Base-by-base conservation (phyloP, 2,797 vertebrate species). In the Chaunax sp. region DNA sequence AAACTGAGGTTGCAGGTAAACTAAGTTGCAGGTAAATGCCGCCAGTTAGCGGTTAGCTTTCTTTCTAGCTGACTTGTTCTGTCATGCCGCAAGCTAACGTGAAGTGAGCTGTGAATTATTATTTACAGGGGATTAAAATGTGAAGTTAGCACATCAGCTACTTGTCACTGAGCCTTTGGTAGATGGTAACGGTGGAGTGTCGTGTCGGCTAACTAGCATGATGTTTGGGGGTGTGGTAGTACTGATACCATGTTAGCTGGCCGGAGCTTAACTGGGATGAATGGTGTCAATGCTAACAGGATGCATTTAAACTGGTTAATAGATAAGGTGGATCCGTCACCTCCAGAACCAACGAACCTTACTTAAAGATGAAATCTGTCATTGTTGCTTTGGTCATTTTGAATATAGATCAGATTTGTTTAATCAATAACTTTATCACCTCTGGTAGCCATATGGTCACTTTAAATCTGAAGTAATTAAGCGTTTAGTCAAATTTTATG, bases 21-120 rank as follows among this genome's bases (percentile, higher is more conserved):
- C 15, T 15, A 16, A 18, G 11, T 0, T 6, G 50, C 45, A 8
- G 35, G 19, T 19, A 6, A 57, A 37, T 20, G 18, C 30, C 20
- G 12, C 12, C 55, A 15, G 37, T 56, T 51, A 25, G 59, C 55
- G 0, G 64, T 28, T 71, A 80, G 73, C 75, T 55, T 9, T 49
- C 6, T 3, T 41, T 75, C 46, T 82, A 82, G 65, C 54, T 14
- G 37, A 19, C 33, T 56, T 22, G 44, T 75, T 59, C 47, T 69
- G 47, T 69, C 37, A 75, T 67, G 57, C 72, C 57, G 72, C 69
- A 78, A 82, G 76, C 72, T 80, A 83, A 59, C 72, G 57, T 58
- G 63, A 71, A 54, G 59, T 59, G 37, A 52, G 61, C 69, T 45
- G n/a, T 1, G 16, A n/a, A 44, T 19, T 58, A 51, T 40, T 30